These are phyloP conservation scores for Octonoba sinensis DNA, from an alignment of 2,888 invertebrate genomes.

Conservation along the genomic window DNA sequence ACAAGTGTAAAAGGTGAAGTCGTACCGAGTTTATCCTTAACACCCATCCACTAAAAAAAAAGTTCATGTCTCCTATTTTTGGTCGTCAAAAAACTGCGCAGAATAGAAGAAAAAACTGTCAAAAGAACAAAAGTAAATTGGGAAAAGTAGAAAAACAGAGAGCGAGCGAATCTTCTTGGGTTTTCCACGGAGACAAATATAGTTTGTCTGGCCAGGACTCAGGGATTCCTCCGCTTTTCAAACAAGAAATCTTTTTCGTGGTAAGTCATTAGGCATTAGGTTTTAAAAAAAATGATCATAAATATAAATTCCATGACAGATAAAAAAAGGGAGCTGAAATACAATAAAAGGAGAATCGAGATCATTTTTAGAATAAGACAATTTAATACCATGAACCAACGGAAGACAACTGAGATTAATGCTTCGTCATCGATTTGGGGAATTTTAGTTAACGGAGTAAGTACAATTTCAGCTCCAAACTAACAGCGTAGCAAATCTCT, in stretches of 20 bases:
- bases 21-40: no score
- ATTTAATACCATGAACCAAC: slow-evolving; percentile 1
- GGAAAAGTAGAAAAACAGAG: slow-evolving; percentile 46
- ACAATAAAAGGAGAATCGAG: slow-evolving; percentile 8
- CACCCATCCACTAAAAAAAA: neutral
- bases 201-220: slow-evolving; percentile 50
- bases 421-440: neutral
- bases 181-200: slow-evolving; percentile 49
- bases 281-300: slow-evolving; percentile 20
- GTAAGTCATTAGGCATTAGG: slow-evolving; percentile 32
- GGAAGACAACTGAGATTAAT: neutral
- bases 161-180: slow-evolving; percentile 26
- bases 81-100: slow-evolving; percentile 51
- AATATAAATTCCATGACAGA: slow-evolving; percentile 20
- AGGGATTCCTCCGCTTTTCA: slow-evolving; percentile 31
- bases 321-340: neutral
- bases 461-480: no score
- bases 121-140: slow-evolving; percentile 60
- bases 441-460: no score
- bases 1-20: no score
- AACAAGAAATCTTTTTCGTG: slow-evolving; percentile 21
- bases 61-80: slow-evolving; percentile 39
- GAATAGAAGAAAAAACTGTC: slow-evolving; percentile 46
- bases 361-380: slow-evolving; percentile 15
- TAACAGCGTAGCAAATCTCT: no score